Evolutionary conservation across 2,888 invertebrate species (phyloP).

Genomic region (Drosophila mercatorum): DNA sequence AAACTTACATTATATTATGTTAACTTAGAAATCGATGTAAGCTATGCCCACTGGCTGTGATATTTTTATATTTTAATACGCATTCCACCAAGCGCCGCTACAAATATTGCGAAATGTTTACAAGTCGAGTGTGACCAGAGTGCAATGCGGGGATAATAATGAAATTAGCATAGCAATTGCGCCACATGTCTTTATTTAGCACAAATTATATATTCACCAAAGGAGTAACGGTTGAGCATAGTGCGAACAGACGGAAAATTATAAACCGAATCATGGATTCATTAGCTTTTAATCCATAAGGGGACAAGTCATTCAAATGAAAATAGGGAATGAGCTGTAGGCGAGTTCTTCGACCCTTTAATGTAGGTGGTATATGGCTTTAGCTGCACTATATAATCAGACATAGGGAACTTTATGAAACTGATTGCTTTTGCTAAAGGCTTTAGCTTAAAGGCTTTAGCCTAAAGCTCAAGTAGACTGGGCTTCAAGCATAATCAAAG

Average conservation of each 20-base stretch:
- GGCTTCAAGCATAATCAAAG: slow-evolving; percentile 90
- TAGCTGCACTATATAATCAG: slow-evolving; percentile 90
- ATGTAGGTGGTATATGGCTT: slow-evolving; percentile 87
- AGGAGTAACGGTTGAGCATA: slow-evolving; percentile 78
- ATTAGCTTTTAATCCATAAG: slow-evolving; percentile 88
- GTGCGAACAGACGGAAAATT: slow-evolving; percentile 87
- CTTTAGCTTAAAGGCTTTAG: slow-evolving; percentile 86
- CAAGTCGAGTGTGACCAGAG: slow-evolving; percentile 21
- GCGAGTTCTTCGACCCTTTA: slow-evolving; percentile 81
- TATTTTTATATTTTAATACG: not conserved
- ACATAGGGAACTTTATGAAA: slow-evolving; percentile 87
- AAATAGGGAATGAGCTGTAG: slow-evolving; percentile 88
- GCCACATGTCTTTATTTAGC: not conserved
- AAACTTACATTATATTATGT: slow-evolving; percentile 2
- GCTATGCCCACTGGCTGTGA: not conserved
- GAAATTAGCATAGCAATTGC: not conserved
- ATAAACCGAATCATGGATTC: slow-evolving; percentile 86
- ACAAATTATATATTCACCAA: too few species aligned
- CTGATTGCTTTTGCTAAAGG: slow-evolving; percentile 86
- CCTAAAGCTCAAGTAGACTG: slow-evolving; percentile 92
- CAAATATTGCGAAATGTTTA: not conserved
- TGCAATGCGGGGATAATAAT: not conserved
- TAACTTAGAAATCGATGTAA: not conserved
- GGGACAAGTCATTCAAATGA: slow-evolving; percentile 87
- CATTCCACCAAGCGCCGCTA: not conserved